A percentile compares a stretch with the other conserved stretches of the same genome.
phyloP scores from a whole-genome alignment of 1,140 invertebrate species.

The Tribolium castaneum region DNA sequence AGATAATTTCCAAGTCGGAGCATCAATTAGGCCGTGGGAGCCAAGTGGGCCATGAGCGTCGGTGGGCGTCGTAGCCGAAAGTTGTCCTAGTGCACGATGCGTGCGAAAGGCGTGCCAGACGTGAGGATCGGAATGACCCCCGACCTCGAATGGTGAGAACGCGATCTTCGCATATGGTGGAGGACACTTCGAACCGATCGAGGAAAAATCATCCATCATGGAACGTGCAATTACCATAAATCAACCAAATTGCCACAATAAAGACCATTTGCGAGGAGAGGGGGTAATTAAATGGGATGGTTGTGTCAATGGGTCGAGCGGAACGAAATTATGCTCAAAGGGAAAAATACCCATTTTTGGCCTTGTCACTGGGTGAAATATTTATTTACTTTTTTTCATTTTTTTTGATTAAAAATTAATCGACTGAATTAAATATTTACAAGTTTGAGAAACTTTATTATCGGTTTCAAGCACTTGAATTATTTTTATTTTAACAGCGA shows the following conservation, averaged over 20 bases:
- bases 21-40: neutral
- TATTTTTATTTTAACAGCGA: no score
- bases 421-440: no score
- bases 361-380: no score
- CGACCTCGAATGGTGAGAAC: conserved; percentile 37
- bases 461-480: no score
- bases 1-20: neutral
- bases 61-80: neutral
- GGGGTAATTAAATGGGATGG: neutral
- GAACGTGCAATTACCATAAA: conserved; percentile 5
- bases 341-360: no score
- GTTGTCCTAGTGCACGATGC: conserved; percentile 3
- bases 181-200: neutral
- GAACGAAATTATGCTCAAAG: no score
- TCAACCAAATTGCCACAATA: neutral
- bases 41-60: neutral
- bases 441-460: no score
- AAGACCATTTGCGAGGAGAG: neutral
- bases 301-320: no score
- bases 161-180: conserved; percentile 3
- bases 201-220: neutral
- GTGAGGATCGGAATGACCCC: conserved; percentile 45
- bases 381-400: no score
- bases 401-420: no score
- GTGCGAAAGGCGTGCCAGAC: conserved; percentile 45